phyloP scores from a whole-genome alignment of 2,113 vertebrate species.

The Eurystomus gularis region DNA sequence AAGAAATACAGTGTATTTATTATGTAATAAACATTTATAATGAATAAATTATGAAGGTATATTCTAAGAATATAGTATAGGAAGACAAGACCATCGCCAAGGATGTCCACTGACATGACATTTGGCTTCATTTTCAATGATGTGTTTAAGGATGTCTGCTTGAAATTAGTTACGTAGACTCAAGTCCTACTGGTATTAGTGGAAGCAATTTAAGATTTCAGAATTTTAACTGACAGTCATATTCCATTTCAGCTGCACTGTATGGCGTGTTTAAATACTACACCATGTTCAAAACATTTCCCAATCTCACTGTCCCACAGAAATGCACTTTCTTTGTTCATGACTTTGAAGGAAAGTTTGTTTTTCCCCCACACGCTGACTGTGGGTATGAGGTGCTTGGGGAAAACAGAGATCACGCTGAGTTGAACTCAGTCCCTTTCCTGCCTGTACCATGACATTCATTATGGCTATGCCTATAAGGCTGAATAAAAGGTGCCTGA shows the following conservation, averaged over 20 bases:
- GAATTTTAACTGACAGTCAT: background rate
- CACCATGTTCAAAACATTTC: background rate
- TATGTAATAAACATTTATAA: background rate
- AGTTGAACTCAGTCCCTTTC: background rate
- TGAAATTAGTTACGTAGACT: background rate
- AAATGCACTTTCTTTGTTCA: background rate
- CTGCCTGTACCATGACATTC: background rate
- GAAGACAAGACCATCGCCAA: background rate
- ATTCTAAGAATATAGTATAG: too few relatives aligned
- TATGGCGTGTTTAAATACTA: background rate
- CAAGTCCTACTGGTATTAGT: background rate
- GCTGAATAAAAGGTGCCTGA: background rate
- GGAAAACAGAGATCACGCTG: background rate
- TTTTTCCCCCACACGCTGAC: fast-evolving
- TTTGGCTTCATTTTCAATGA: background rate
- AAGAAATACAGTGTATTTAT: background rate
- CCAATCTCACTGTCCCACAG: background rate
- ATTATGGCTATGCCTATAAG: background rate
- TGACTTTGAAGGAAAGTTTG: background rate
- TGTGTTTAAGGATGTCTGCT: background rate
- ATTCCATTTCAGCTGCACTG: background rate
- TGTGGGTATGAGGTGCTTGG: background rate
- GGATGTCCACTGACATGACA: background rate
- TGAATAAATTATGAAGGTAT: too few relatives aligned
- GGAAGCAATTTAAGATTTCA: background rate